Base-by-base conservation (phyloP, 2,797 vertebrate genomes). In the Pangasius krempfi region DNA sequence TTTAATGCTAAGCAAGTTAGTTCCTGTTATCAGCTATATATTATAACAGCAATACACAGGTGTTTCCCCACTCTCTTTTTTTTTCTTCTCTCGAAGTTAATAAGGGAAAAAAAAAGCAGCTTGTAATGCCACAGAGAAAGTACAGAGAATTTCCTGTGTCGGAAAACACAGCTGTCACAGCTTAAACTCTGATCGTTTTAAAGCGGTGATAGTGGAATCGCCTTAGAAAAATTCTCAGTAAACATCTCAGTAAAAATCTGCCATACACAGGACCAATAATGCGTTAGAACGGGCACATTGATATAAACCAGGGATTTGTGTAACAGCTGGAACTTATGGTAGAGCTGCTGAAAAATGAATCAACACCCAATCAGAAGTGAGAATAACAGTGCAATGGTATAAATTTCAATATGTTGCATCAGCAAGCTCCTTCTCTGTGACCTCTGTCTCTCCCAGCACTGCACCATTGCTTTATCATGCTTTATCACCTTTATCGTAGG, bases 21-120 rank as follows among this genome's bases (percentile, higher is more conserved):
- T 62, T 62, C 10, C 33, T 62, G 12, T 60, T 16, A 27, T n/a
- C 56, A 25, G 1, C 22, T 58, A 6, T 60, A 40, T 37, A 37
- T 81, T 80, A 22, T 22, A 81, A 60, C 56, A n/a, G 80, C 37
- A 2, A 64, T 9, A 83, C n/a, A 4, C 80, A 83, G 80, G 80
- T 83, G 58, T 64, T 9, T 62, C 33, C 22, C 22, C 22, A 9
- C 3, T 33, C 13, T 16, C 58, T 2, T 5, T 44, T 4, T 9
- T 6, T 2, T 2, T 40, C 44, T 30, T 12, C 54, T 37, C 33
- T 58, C 27, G 13, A 64, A 47, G 80, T 47, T n/a, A 64, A 37
- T 40, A 44, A 44, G 10, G 44, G 37, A 58, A 47, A 82, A 62
- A 44, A 82, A 64, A 83, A 27, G 54, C 56, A 44, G 58, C 25